Conservation (phyloP, 2,888 invertebrate genomes). For the Mythimna pallens region DNA sequence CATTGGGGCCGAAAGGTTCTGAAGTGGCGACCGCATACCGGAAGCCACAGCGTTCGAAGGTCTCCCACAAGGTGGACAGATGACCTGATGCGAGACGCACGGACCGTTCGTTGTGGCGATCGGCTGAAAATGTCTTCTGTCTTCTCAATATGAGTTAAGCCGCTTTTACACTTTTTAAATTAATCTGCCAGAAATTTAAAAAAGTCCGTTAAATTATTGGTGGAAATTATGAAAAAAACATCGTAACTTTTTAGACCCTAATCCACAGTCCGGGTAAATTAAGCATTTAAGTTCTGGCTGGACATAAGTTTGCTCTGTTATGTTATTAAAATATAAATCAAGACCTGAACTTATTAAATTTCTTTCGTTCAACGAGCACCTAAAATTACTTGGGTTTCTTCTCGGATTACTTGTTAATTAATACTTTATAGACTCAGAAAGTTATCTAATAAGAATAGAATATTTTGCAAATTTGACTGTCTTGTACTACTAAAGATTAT, state of each 20-base stretch:
- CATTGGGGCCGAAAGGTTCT: too few relatives aligned
- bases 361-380: slow-evolving; percentile 7
- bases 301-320: background rate
- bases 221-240: background rate
- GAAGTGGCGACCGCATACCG: too few relatives aligned
- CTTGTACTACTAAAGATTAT: too few relatives aligned
- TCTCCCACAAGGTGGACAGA: too few relatives aligned
- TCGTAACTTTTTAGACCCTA: background rate
- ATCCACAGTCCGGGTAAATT: slow-evolving; percentile 2
- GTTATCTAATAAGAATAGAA: background rate
- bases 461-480: background rate
- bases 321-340: background rate
- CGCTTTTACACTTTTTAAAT: background rate
- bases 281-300: background rate
- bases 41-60: too few relatives aligned
- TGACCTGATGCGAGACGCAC: too few relatives aligned
- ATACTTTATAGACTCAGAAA: background rate
- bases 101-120: too few relatives aligned
- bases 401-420: background rate
- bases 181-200: background rate
- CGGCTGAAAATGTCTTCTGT: too few relatives aligned
- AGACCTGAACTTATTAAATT: background rate
- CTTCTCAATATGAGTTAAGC: background rate
- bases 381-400: background rate
- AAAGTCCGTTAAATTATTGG: background rate